Evolutionary conservation across 2,113 vertebrate species (phyloP).

Genomic region (Oceanites oceanicus): DNA sequence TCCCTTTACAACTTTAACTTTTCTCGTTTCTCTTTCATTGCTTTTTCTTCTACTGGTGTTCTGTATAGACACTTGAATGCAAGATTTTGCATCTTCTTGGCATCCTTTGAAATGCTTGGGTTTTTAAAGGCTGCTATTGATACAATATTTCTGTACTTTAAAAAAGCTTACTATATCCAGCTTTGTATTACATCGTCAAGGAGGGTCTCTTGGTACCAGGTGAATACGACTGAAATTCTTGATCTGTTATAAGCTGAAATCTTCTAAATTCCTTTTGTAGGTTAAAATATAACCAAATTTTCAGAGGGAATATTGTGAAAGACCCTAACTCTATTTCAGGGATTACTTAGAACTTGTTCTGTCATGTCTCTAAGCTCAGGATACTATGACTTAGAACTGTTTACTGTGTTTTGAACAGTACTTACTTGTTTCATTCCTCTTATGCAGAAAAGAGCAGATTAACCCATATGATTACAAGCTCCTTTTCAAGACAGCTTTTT

Average conservation of each 20-base stretch:
- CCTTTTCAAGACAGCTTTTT: background rate
- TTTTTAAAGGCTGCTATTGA: background rate
- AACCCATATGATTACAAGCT: background rate
- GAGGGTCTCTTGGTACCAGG: background rate
- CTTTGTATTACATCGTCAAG: rapidly evolving
- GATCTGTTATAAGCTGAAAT: background rate
- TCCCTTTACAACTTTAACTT: background rate
- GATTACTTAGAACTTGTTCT: background rate
- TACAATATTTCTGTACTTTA: background rate
- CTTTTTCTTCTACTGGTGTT: background rate
- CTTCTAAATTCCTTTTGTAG: background rate
- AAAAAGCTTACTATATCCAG: background rate
- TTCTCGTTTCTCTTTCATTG: background rate
- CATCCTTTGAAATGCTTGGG: background rate
- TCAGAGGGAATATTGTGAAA: background rate
- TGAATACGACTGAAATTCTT: background rate
- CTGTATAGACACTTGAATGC: background rate
- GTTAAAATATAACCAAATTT: background rate
- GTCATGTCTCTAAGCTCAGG: background rate
- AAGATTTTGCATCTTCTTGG: background rate
- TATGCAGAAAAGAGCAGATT: background rate
- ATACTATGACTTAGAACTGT: background rate
- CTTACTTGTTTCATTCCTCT: background rate
- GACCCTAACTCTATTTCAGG: background rate
- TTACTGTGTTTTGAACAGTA: background rate